phyloP scores from a whole-genome alignment of 2,888 invertebrate genomes.

The Beris morrisii region DNA sequence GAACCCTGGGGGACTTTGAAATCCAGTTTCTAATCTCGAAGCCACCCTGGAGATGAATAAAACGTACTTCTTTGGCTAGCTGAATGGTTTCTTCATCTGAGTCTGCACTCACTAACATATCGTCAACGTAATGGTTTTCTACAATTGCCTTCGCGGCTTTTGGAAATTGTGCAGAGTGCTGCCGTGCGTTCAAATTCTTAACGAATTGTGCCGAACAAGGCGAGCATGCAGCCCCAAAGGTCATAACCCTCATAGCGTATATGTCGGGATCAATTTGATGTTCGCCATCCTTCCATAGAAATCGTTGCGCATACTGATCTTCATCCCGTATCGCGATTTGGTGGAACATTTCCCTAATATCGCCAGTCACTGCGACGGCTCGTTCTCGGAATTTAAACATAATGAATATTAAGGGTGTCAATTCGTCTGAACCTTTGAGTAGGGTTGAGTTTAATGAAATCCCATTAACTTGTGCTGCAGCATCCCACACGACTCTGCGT shows the following conservation, averaged over 20 bases:
- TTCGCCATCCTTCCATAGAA: conserved; percentile 43
- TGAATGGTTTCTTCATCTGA: conserved; percentile 40
- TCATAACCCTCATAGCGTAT: conserved; percentile 40
- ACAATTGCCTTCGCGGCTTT: conserved; percentile 42
- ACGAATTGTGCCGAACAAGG: conserved; percentile 37
- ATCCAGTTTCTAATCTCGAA: conserved; percentile 42
- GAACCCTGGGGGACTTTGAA: conserved; percentile 39
- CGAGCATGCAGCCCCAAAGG: conserved; percentile 40
- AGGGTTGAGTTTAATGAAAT: conserved; percentile 45
- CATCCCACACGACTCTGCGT: conserved; percentile 47
- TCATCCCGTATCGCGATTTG: conserved; percentile 40
- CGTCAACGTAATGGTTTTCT: conserved; percentile 45
- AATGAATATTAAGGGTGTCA: conserved; percentile 46
- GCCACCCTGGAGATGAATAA: conserved; percentile 35
- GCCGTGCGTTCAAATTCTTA: conserved; percentile 37
- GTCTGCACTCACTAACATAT: conserved; percentile 43
- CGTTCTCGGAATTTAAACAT: conserved; percentile 50
- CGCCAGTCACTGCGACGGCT: conserved; percentile 46
- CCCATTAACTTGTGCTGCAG: conserved; percentile 45
- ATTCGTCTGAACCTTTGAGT: conserved; percentile 47
- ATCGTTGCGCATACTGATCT: conserved; percentile 45
- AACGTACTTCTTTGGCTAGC: conserved; percentile 35
- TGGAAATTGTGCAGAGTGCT: conserved; percentile 37
- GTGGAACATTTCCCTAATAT: conserved; percentile 44
- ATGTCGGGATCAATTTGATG: conserved; percentile 31